phyloP scores from a whole-genome alignment of 2,888 invertebrate species.

The Plebejus anna region DNA sequence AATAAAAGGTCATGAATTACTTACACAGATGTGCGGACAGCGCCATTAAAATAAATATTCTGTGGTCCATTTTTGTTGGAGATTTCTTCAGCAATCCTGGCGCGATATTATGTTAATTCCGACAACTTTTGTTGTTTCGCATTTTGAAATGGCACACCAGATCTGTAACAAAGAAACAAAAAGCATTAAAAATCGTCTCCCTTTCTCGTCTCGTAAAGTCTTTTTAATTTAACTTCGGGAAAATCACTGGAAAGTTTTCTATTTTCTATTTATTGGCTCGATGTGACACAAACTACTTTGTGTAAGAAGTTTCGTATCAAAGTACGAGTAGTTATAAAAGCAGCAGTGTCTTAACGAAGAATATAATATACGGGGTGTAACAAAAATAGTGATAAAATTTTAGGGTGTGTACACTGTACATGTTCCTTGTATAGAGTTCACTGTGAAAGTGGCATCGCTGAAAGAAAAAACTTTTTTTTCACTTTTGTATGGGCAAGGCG shows the following conservation, averaged over 20 bases:
- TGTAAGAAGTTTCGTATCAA: too few species aligned
- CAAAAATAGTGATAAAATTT: too few species aligned
- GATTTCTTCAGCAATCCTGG: slow-evolving; percentile 31
- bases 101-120: slow-evolving; percentile 44
- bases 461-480: too few species aligned
- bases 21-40: slow-evolving; percentile 61
- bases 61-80: slow-evolving; percentile 51
- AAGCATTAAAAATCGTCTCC: slow-evolving; percentile 8
- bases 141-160: slow-evolving; percentile 43
- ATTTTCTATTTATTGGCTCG: slow-evolving; percentile 9
- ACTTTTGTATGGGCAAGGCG: too few species aligned
- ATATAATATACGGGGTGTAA: too few species aligned
- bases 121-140: slow-evolving; percentile 43
- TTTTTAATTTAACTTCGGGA: slow-evolving; percentile 15
- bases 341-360: too few species aligned
- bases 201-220: not conserved
- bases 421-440: too few species aligned
- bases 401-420: too few species aligned
- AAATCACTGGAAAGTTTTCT: not conserved
- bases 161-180: slow-evolving; percentile 43
- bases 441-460: too few species aligned
- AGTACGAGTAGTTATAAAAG: too few species aligned
- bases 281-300: not conserved
- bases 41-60: slow-evolving; percentile 55
- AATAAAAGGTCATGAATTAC: slow-evolving; percentile 41